A percentile compares a stretch with the other conserved stretches of the same genome.
Evolutionary conservation across 2,797 vertebrate genomes (phyloP).

Genomic region (Xenentodon cancila): DNA sequence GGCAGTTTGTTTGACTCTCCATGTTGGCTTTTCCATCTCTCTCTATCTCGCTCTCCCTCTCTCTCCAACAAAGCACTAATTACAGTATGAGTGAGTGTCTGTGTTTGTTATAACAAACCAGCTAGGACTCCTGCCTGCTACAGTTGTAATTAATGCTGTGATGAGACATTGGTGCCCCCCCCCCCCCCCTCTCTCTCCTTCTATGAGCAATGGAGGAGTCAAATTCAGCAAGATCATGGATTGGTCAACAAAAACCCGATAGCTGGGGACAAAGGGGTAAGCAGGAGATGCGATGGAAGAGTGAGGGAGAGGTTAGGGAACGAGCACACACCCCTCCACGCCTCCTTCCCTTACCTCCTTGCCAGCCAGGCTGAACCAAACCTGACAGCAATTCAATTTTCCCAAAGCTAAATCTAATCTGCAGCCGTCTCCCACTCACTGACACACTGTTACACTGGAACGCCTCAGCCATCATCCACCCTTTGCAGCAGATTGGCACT

Average conservation of each 20-base stretch:
- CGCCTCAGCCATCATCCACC: conserved; percentile 61
- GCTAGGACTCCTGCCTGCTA: conserved; percentile 53
- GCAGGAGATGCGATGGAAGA: conserved; percentile 26
- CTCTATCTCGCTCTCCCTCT: conserved; percentile 51
- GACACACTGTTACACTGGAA: conserved; percentile 67
- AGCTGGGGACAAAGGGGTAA: conserved; percentile 21
- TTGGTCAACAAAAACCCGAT: conserved; percentile 52
- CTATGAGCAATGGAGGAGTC: conserved; percentile 24
- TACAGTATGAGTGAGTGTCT: conserved; percentile 67
- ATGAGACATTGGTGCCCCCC: conserved; percentile 49
- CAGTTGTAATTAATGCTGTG: conserved; percentile 71
- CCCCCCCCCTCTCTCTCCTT: too few species aligned
- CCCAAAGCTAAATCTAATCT: conserved; percentile 82
- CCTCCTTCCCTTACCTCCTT: conserved; percentile 64
- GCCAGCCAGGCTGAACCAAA: conserved; percentile 72
- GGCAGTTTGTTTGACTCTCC: conserved; percentile 53
- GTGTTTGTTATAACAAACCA: conserved; percentile 66
- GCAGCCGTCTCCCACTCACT: conserved; percentile 63
- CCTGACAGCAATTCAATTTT: conserved; percentile 82
- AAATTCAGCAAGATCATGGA: conserved; percentile 50
- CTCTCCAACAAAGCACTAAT: conserved; percentile 76
- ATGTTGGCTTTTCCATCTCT: conserved; percentile 31
- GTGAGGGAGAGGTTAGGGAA: conserved; percentile 31
- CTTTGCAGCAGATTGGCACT: conserved; percentile 61
- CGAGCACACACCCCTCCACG: conserved; percentile 47